These are phyloP conservation scores for Bombus difficillimus DNA, from an alignment of 1,140 invertebrate genomes.

Conservation along the genomic window DNA sequence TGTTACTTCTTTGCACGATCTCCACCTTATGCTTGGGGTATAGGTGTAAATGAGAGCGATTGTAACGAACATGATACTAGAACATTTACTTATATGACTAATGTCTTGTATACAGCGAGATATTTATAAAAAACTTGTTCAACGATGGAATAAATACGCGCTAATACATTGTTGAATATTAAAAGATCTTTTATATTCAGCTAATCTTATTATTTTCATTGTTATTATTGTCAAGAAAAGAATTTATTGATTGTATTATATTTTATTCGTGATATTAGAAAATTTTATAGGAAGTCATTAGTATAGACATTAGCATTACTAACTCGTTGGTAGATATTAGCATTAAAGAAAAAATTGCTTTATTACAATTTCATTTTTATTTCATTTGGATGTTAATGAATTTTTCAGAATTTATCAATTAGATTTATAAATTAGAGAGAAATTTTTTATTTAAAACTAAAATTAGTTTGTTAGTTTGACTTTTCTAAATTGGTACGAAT, in stretches of 20 bases:
- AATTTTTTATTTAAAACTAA: not conserved
- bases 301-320: too few relatives aligned
- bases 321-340: too few relatives aligned
- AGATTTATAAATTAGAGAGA: not conserved
- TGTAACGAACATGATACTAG: not conserved
- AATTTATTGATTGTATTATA: not conserved
- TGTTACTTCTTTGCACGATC: constrained; percentile 22
- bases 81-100: not conserved
- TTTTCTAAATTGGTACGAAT: not conserved
- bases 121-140: not conserved
- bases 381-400: not conserved
- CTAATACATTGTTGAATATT: not conserved
- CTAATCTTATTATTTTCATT: not conserved
- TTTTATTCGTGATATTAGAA: not conserved
- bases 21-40: not conserved
- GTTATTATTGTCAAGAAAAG: too few relatives aligned
- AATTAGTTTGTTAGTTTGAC: not conserved
- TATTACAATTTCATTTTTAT: too few relatives aligned
- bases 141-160: not conserved
- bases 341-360: too few relatives aligned
- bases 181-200: not conserved
- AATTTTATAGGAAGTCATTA: not conserved
- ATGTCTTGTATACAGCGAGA: not conserved
- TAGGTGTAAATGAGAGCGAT: not conserved
- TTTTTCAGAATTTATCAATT: too few relatives aligned